These are phyloP conservation scores for Drosophila kurseongensis DNA, from an alignment of 1,140 invertebrate species.

Conservation along the genomic window DNA sequence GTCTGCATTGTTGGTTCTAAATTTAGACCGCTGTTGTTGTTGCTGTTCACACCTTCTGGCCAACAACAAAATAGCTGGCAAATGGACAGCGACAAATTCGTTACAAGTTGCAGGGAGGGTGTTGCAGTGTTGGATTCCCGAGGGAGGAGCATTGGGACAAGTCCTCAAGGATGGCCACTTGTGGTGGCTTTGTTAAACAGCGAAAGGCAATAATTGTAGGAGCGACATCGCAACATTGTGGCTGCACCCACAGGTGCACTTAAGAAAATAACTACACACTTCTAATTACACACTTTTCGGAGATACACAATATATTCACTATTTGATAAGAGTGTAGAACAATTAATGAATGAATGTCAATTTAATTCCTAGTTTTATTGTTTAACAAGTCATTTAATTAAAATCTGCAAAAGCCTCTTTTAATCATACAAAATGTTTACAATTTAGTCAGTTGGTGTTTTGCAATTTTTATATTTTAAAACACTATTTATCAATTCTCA, in stretches of 20 bases:
- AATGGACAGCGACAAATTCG: slow-evolving; percentile 65
- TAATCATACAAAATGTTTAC: too few species aligned
- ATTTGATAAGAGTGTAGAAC: too few species aligned
- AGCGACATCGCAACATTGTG: slow-evolving; percentile 1
- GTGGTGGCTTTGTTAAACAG: slow-evolving; percentile 65
- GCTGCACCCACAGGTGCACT: slow-evolving; percentile 20
- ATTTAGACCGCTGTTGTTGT: slow-evolving; percentile 50
- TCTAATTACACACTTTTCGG: too few species aligned
- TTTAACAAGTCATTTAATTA: too few species aligned
- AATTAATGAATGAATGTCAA: too few species aligned
- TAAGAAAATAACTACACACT: too few species aligned
- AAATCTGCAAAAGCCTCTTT: too few species aligned
- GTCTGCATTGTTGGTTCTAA: slow-evolving; percentile 39
- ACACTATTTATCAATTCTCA: too few species aligned
- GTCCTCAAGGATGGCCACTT: slow-evolving; percentile 26
- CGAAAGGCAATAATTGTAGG: slow-evolving; percentile 76
- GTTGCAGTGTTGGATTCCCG: background rate
- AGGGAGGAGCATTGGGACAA: background rate
- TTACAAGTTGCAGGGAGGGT: slow-evolving; percentile 48
- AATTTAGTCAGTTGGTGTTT: too few species aligned
- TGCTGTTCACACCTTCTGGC: slow-evolving; percentile 70
- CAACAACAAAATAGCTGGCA: slow-evolving; percentile 44
- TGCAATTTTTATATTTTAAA: too few species aligned
- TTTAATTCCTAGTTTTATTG: too few species aligned
- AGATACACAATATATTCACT: too few species aligned